phyloP scores from a whole-genome alignment of 2,888 invertebrate species.

The Sussaba pulchella region DNA sequence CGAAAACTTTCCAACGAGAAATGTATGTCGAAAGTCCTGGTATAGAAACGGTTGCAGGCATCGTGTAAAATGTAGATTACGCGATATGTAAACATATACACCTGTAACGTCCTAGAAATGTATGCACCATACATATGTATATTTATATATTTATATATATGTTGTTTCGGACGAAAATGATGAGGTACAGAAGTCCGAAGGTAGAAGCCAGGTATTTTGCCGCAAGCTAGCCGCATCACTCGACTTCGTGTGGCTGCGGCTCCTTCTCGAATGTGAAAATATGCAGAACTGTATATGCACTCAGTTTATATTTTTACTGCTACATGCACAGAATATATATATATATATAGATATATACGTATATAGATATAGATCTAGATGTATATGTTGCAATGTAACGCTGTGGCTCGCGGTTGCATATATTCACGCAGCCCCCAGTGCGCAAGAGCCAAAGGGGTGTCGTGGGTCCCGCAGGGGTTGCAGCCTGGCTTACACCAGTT shows the following conservation, averaged over 20 bases:
- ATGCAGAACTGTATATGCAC: neutral
- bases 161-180: slow-evolving; percentile 2
- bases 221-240: slow-evolving; percentile 46
- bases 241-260: slow-evolving; percentile 34
- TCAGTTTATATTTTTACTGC: neutral
- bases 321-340: slow-evolving; percentile 5
- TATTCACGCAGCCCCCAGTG: neutral
- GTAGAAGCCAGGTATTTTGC: slow-evolving; percentile 58
- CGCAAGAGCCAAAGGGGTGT: neutral
- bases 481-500: slow-evolving; percentile 1
- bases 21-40: slow-evolving; percentile 17
- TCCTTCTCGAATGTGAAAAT: slow-evolving; percentile 37
- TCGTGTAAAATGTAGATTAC: slow-evolving; percentile 8
- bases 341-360: neutral
- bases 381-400: neutral
- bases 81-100: neutral
- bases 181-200: slow-evolving; percentile 49
- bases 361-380: neutral
- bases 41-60: slow-evolving; percentile 2
- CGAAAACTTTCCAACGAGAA: slow-evolving; percentile 20
- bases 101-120: neutral
- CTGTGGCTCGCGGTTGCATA: neutral
- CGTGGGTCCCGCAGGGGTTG: neutral
- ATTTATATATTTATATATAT: neutral
- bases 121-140: too few species aligned